These are phyloP conservation scores for Buceros bicornis DNA, from an alignment of 2,797 vertebrate species.

Conservation along the genomic window DNA sequence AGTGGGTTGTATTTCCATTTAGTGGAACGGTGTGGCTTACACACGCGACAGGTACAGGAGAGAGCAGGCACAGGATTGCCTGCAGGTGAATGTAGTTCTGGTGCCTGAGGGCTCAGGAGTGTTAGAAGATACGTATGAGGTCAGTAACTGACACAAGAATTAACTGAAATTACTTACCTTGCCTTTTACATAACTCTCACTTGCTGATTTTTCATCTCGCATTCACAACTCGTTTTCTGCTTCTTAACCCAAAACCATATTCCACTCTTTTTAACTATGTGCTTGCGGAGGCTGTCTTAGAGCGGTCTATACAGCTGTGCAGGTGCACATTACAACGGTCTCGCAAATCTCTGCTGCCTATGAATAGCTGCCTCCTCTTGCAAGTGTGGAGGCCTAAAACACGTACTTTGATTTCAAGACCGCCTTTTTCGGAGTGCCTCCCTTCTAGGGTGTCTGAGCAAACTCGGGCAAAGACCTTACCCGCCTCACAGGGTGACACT, in stretches of 20 bases:
- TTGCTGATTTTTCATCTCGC: background rate
- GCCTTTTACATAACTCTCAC: background rate
- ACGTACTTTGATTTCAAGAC: fast-evolving
- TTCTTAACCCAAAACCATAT: background rate
- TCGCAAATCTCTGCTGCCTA: background rate
- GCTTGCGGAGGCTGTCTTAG: too few relatives aligned
- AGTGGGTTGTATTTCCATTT: conserved; percentile 78
- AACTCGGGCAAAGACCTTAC: fast-evolving
- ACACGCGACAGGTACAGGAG: conserved; percentile 65
- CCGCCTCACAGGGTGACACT: fast-evolving
- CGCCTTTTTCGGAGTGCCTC: fast-evolving
- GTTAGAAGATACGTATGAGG: fast-evolving
- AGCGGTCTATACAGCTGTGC: background rate
- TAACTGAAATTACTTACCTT: background rate
- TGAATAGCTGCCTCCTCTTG: background rate
- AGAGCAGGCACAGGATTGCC: background rate
- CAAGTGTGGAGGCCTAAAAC: fast-evolving
- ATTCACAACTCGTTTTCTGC: background rate
- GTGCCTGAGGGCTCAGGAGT: background rate
- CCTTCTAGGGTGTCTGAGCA: fast-evolving
- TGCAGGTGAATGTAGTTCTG: background rate
- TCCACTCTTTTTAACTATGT: background rate
- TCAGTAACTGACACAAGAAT: background rate
- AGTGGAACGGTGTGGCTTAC: conserved; percentile 77
- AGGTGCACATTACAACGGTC: fast-evolving